Base-by-base conservation (phyloP, 1,140 invertebrate species). In the Drosophila yakuba region DNA sequence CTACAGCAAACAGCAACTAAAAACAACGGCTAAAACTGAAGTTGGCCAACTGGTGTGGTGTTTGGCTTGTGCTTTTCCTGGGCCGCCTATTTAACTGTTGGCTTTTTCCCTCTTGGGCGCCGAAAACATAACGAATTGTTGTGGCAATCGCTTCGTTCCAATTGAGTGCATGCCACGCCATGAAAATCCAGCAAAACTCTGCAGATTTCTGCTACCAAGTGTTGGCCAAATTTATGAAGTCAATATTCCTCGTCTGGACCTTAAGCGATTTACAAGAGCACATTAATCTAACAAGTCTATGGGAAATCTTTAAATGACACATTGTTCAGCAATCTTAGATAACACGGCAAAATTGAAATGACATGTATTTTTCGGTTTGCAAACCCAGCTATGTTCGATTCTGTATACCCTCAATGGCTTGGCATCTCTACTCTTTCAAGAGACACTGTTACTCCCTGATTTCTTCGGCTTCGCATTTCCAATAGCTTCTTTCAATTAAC, bases 111-210 rank as follows among this genome's bases (percentile, higher is more conserved):
- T 74, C 60, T 48, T 78, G 78, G 78, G 82, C 83, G 84, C 76
- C 85, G 79, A 88, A 88, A 88, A 88, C 83, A 88, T 88, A 88
- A 88, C 83, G 83, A 88, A 88, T 88, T 88, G 83, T 88, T 89
- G 84, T 89, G 84, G 83, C 84, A 89, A 88, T 88, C 83, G 83
- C 73, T 88, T 88, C 83, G 83, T 88, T 88, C 83, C 83, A 88
- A 84, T 88, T 88, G 83, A 88, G 88, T 88, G 83, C 79, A 72
- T 73, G 84, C 84, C 82, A 85, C 83, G 69, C 82, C 83, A 71
- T 74, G 55, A 45, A 79, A 82, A 81, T 78, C 41, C 67, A 57
- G 58, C 72, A 48, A 68, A 64, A 55, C 54, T 58, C 38, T 48
- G 32, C 64, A 66, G 64, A 68, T 68, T 68, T 68, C 15, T 15